A percentile compares a stretch with the other conserved stretches of the same genome.
These are phyloP conservation scores for Thalassarche chlororhynchos DNA, from an alignment of 2,113 vertebrate species.

Conservation along the genomic window DNA sequence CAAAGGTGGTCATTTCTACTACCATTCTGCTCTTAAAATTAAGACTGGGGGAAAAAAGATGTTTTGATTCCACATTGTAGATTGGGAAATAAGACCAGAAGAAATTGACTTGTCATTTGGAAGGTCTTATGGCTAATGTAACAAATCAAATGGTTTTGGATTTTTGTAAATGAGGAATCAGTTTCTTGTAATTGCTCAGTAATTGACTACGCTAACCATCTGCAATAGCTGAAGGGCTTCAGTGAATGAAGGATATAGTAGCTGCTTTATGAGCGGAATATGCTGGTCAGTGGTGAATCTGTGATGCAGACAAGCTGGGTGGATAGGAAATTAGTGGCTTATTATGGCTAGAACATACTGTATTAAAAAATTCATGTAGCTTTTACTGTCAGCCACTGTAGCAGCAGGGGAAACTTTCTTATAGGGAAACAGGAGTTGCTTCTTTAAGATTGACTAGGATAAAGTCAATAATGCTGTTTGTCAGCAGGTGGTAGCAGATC, in stretches of 20 bases:
- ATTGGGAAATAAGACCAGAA: background rate
- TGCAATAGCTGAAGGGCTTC: background rate
- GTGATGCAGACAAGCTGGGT: background rate
- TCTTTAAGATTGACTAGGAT: background rate
- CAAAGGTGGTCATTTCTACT: background rate
- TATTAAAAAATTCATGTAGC: background rate
- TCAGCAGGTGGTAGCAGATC: constrained; percentile 62
- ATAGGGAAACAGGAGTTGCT: background rate
- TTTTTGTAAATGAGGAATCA: background rate
- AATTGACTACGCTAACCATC: background rate
- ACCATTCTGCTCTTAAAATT: background rate
- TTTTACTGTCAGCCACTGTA: background rate
- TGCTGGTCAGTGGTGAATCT: background rate
- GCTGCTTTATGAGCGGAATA: background rate
- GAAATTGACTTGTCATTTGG: background rate
- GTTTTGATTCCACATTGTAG: background rate
- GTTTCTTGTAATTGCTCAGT: background rate
- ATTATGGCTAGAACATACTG: background rate
- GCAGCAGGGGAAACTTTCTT: background rate
- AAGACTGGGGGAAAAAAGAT: background rate
- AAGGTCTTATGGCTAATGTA: background rate
- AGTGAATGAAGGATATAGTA: background rate
- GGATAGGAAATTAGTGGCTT: background rate
- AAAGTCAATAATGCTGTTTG: background rate
- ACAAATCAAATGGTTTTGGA: background rate